Evolutionary conservation across 2,888 invertebrate genomes (phyloP).

Genomic region (Apamea anceps): DNA sequence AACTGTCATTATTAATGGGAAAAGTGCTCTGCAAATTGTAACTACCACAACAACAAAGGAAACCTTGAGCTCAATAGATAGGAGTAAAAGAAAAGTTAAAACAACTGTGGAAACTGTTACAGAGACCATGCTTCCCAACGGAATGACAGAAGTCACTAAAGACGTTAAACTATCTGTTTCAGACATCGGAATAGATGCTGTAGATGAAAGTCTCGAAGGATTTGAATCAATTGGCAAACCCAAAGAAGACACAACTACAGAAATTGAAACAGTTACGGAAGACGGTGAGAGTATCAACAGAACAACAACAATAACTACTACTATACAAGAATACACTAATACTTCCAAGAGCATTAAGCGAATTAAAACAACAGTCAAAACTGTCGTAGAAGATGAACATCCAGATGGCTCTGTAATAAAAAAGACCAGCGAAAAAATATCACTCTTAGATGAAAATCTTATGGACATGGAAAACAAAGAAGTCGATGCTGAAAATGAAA

Average conservation of each 20-base stretch:
- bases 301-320: constrained; percentile 79
- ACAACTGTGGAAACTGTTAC: constrained; percentile 84
- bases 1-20: constrained; percentile 77
- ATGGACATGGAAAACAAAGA: constrained; percentile 45
- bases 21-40: constrained; percentile 80
- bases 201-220: constrained; percentile 70
- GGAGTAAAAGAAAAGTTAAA: constrained; percentile 81
- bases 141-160: constrained; percentile 84
- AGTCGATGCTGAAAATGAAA: constrained; percentile 21
- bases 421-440: constrained; percentile 84
- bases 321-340: constrained; percentile 76
- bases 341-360: constrained; percentile 60
- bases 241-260: constrained; percentile 72
- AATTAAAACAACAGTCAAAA: constrained; percentile 80
- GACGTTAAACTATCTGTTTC: constrained; percentile 84
- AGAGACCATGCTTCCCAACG: constrained; percentile 81
- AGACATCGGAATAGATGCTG: constrained; percentile 74
- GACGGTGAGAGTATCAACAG: constrained; percentile 78
- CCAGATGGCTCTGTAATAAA: constrained; percentile 84
- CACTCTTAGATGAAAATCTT: constrained; percentile 77
- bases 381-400: constrained; percentile 82
- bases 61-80: constrained; percentile 78
- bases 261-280: constrained; percentile 75
- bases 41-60: constrained; percentile 84
- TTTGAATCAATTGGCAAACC: constrained; percentile 76